phyloP scores from a whole-genome alignment of 2,797 vertebrate genomes.

The Apogon talboti region DNA sequence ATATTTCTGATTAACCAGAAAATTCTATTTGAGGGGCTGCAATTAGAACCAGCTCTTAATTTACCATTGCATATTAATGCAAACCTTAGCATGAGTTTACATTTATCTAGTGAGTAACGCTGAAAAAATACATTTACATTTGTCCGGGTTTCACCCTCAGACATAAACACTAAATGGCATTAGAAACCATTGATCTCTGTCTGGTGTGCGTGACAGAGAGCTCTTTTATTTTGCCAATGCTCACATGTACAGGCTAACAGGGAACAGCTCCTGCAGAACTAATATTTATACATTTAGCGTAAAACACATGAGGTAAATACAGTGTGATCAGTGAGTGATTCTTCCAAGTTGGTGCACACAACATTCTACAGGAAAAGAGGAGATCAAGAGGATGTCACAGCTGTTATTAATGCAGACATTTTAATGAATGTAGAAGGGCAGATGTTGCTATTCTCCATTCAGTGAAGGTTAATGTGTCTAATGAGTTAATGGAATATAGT shows the following conservation, averaged over 20 bases:
- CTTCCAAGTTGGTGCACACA: no score
- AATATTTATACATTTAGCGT: no score
- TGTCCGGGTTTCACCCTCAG: constrained; percentile 18
- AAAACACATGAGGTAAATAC: no score
- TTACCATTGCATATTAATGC: neutral
- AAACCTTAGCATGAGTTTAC: neutral
- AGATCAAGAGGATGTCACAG: no score
- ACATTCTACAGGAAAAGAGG: no score
- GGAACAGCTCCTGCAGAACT: neutral
- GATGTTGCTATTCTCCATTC: no score
- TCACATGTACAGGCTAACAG: constrained; percentile 26
- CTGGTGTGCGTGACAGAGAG: constrained; percentile 32
- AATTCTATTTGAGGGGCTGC: neutral
- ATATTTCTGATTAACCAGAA: neutral
- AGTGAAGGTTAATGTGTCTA: no score
- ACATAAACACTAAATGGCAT: constrained; percentile 51
- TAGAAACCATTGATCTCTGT: constrained; percentile 55
- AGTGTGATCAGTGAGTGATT: no score
- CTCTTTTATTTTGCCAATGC: constrained; percentile 43
- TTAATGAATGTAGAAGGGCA: no score
- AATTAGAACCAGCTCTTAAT: constrained; percentile 25
- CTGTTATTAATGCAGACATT: no score
- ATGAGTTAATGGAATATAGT: no score
- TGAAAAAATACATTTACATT: constrained; percentile 26
- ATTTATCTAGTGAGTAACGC: constrained; percentile 23